Conservation (phyloP, 23 tunicate genomes). For the Ciona savignyi region DNA sequence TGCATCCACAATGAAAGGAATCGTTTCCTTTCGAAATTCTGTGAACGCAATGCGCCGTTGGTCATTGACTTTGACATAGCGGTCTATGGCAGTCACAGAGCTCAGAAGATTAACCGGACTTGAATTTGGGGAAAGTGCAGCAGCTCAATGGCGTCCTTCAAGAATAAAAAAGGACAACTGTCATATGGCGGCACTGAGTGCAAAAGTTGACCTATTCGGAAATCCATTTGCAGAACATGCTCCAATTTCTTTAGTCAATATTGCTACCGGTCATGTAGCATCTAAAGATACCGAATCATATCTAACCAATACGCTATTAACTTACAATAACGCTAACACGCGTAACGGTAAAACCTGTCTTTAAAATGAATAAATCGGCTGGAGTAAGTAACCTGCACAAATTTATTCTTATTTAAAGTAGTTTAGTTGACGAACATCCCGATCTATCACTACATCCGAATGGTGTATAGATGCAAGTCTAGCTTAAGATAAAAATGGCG, state of each 20-base stretch:
- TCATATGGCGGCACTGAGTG: background rate
- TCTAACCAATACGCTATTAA: background rate
- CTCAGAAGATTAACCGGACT: background rate
- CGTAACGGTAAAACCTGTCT: too few relatives aligned
- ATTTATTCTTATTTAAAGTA: too few relatives aligned
- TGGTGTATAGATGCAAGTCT: too few relatives aligned
- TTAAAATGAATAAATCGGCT: too few relatives aligned
- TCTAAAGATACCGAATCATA: background rate
- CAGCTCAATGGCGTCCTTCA: background rate
- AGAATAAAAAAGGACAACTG: constrained; percentile 6
- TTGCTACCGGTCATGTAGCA: background rate
- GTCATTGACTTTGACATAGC: background rate
- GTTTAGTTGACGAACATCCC: too few relatives aligned
- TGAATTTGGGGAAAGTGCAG: background rate
- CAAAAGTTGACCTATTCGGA: background rate
- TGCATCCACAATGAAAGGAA: constrained; percentile 5
- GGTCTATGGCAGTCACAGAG: constrained; percentile 6
- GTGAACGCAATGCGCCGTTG: constrained; percentile 4
- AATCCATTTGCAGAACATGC: background rate
- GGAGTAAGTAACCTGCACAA: too few relatives aligned
- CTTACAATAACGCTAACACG: constrained; percentile 3
- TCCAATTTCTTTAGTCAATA: background rate
- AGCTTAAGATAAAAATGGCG: too few relatives aligned
- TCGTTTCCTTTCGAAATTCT: background rate
- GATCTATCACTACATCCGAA: too few relatives aligned